Conservation (phyloP, 1,140 invertebrate genomes). For the Eueides isabella region DNA sequence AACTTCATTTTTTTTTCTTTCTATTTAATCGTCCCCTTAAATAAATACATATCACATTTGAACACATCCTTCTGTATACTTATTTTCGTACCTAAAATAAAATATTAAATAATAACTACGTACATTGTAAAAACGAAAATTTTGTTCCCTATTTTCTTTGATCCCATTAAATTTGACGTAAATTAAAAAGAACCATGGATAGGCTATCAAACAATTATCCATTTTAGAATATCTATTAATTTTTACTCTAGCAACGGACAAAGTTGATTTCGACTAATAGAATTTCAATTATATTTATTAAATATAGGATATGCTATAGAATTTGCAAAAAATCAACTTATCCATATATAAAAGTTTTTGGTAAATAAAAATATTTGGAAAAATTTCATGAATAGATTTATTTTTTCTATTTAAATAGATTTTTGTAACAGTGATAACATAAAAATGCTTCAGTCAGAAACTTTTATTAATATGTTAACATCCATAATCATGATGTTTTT, state of each 20-base stretch:
- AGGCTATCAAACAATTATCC: not conserved
- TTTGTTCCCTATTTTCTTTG: constrained; percentile 55
- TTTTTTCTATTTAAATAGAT: too few species aligned
- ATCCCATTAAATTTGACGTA: constrained; percentile 15
- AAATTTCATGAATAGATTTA: too few species aligned
- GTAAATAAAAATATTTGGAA: too few species aligned
- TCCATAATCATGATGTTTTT: not conserved
- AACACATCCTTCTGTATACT: constrained; percentile 72
- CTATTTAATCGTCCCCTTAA: constrained; percentile 70
- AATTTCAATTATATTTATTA: not conserved
- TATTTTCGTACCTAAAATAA: constrained; percentile 68
- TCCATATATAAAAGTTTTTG: too few species aligned
- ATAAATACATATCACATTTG: constrained; percentile 81
- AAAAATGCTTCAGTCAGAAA: too few species aligned
- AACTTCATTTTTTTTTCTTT: constrained; percentile 67
- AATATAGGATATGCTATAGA: not conserved
- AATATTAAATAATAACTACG: constrained; percentile 56
- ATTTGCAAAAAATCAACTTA: not conserved
- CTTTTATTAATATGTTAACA: too few species aligned
- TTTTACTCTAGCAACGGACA: not conserved
- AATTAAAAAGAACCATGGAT: not conserved
- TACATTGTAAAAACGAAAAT: constrained; percentile 37
- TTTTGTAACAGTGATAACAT: too few species aligned
- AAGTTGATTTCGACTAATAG: constrained; percentile 7
- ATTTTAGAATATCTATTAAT: not conserved